Conservation (phyloP, 2,113 vertebrate genomes). For the Periophthalmodon schlosseri region DNA sequence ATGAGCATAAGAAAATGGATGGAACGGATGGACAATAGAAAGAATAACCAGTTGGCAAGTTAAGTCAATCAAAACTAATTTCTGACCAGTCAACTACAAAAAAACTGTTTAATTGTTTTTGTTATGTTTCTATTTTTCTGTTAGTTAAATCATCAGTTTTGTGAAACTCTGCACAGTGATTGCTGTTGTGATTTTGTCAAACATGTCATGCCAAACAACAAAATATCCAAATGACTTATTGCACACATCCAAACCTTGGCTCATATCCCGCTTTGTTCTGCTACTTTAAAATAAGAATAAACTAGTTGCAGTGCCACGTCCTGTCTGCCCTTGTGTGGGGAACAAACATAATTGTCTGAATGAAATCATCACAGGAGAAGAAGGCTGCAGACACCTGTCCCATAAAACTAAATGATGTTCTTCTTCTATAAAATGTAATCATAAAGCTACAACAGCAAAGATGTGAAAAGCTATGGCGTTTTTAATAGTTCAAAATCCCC, state of each 20-base stretch:
- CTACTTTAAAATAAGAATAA: conserved; percentile 37
- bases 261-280: not conserved
- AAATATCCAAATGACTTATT: not conserved
- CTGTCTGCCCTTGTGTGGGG: not conserved
- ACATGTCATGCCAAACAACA: not conserved
- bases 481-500: not conserved
- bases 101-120: too few relatives aligned
- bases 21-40: too few relatives aligned
- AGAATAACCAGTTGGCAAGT: too few relatives aligned
- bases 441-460: conserved; percentile 8
- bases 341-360: conserved; percentile 7
- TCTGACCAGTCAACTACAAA: too few relatives aligned
- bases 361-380: not conserved
- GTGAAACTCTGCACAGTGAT: too few relatives aligned
- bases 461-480: not conserved
- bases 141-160: too few relatives aligned
- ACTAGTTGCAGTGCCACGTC: not conserved
- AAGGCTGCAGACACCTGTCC: not conserved
- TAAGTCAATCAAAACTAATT: too few relatives aligned
- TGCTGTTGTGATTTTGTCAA: too few relatives aligned
- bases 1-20: too few relatives aligned
- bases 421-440: conserved; percentile 12
- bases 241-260: not conserved
- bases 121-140: too few relatives aligned
- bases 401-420: conserved; percentile 21